phyloP scores from a whole-genome alignment of 2,797 vertebrate species.

The Syngnathus rostellatus region DNA sequence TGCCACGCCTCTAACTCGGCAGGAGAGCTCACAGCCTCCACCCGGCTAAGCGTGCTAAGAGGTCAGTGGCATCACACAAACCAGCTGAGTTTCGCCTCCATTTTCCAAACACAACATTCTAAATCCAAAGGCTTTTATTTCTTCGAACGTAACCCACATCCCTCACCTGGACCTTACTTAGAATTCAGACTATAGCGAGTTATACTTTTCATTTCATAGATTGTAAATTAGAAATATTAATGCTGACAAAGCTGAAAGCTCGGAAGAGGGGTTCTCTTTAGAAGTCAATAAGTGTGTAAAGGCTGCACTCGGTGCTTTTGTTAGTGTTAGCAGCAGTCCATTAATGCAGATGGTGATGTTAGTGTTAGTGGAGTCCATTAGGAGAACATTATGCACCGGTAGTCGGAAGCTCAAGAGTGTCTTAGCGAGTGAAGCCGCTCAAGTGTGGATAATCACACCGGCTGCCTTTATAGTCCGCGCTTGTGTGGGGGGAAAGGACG shows the following conservation, averaged over 20 bases:
- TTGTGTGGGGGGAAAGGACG: conserved; percentile 26
- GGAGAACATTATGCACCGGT: conserved; percentile 59
- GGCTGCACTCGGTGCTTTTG: conserved; percentile 14
- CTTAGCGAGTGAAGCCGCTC: conserved; percentile 56
- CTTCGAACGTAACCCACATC: background rate
- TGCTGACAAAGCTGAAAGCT: conserved; percentile 6
- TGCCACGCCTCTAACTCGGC: conserved; percentile 92
- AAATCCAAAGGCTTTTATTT: background rate
- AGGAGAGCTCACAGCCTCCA: conserved; percentile 89
- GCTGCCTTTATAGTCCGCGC: conserved; percentile 48
- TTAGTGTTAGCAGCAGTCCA: conserved; percentile 48
- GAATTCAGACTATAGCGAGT: background rate
- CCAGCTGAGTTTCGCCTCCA: background rate
- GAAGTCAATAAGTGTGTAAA: conserved; percentile 6
- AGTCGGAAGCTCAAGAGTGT: conserved; percentile 57
- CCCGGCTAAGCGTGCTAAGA: conserved; percentile 87
- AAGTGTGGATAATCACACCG: conserved; percentile 63
- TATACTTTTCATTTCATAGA: background rate
- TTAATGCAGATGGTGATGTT: conserved; percentile 61
- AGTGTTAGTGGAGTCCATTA: conserved; percentile 64
- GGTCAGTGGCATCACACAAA: conserved; percentile 67
- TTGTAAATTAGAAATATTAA: conserved; percentile 1
- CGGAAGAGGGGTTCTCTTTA: conserved; percentile 5
- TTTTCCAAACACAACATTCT: background rate
- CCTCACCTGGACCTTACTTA: background rate